Evolutionary conservation across 2,797 vertebrate genomes (phyloP), one percentile per base, ranked within the genome.

Genomic region (Glossophaga mutica): DNA sequence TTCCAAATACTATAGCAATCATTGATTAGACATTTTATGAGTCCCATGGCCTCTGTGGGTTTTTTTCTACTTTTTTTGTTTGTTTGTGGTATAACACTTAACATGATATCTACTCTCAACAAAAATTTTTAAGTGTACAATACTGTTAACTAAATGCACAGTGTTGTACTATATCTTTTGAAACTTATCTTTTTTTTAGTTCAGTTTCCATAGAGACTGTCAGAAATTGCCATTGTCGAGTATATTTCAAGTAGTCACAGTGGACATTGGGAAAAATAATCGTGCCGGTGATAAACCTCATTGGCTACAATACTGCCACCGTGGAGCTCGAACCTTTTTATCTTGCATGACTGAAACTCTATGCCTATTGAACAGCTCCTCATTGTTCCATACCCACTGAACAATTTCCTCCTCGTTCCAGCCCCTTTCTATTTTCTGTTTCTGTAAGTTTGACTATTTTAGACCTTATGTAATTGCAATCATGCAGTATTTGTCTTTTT

Each of bases 221-320:
- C 99, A 99, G 99, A 99, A 99, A 99, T 99, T 99, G 99, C 99
- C 99, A 97, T 97, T 96, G 99, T 98, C 98, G 98, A 99, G 99
- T 99, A 98, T 99, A 99, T 99, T 99, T 98, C 99, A 99, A 99
- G 99, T 99, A 98, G 98, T 99, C 99, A 98, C 91, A 98, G 98
- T 97, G 97, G 97, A 97, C 98, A 98, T 98, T 98, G 98, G 99
- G 99, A 99, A 99, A 99, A 99, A 99, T 99, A 99, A 99, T 99
- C 98, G 98, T 99, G 98, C 99, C 99, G 99, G 99, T 98, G 99
- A 99, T 99, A 98, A 98, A 99, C 99, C 98, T 99, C 99, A 99
- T 99, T 97, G 99, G 99, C 99, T 99, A 99, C 98, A 98, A 99
- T 99, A 99, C 98, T 99, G 98, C 99, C 99, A 99, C 99, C 99